Base-by-base conservation (phyloP, 2,888 invertebrate genomes). In the Eremobia ochroleuca region DNA sequence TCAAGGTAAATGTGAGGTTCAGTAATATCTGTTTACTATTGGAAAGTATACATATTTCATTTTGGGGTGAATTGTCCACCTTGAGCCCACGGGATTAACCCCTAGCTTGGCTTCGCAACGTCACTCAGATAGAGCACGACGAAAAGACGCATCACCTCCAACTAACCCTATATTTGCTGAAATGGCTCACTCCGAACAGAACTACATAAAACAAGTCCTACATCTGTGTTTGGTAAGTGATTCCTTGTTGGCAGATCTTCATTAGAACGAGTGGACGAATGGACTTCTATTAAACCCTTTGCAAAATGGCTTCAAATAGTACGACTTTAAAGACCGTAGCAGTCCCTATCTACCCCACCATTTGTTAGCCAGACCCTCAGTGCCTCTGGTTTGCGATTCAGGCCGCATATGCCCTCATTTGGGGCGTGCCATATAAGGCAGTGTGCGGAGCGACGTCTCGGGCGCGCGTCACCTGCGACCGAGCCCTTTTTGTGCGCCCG, bases 391-490 rank as follows among this genome's bases (percentile, higher is more conserved):
- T 61, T 59, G 37, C 37, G 64, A 86, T 86, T 77, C 83, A 52
- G 71, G n/a, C 37, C 18, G 59, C 86, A 69, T 70, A 75, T 66
- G 74, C 28, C 79, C 87, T 87, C 87, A 85, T 88, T 87, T 85
- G 85, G 89, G 76, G 73, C 72, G 64, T 65, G 34, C 87, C 85
- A 65, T 88, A 81, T 87, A 88, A 85, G 87, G 86, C 79, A 40
- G 79, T 61, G 81, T 75, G 77, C 66, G 64, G 83, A 81, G 81
- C 83, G 84, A 80, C 83, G 79, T 86, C 87, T 68, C 68, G 28
- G 74, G 68, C 84, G 84, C 79, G 77, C 87, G 89, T 87, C 87
- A 87, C 87, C 87, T 88, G 89, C 87, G 77, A 61, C 71, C 65
- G 74, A 46, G 70, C 76, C 85, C 87, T 90, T 89, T 90, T 90